Conservation (phyloP, 2,797 vertebrate species). For the Fringilla coelebs region DNA sequence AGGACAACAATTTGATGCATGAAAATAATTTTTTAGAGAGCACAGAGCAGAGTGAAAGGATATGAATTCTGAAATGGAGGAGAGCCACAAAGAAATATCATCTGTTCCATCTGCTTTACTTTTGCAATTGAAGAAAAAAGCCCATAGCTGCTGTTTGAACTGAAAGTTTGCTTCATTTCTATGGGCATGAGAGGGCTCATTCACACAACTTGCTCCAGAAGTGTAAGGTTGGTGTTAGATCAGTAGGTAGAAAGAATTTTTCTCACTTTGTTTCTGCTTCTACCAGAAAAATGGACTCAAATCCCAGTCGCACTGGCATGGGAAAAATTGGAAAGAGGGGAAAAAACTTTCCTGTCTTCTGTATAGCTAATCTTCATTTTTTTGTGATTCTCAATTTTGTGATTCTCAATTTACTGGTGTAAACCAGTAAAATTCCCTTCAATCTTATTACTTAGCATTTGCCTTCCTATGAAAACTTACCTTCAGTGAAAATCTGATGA, state of each 20-base stretch:
- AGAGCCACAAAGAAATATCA: neutral
- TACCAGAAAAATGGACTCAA: neutral
- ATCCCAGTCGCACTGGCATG: neutral
- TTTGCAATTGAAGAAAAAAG: neutral
- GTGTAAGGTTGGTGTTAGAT: neutral
- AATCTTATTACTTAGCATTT: neutral
- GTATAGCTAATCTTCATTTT: neutral
- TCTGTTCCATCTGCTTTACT: neutral
- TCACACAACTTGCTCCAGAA: rapidly evolving
- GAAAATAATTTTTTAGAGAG: neutral
- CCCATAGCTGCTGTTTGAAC: neutral
- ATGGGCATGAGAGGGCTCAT: neutral
- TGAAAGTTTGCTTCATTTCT: neutral
- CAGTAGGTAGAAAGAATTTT: neutral
- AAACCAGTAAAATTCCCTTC: neutral
- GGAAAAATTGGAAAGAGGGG: neutral
- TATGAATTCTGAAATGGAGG: neutral
- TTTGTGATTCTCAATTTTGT: neutral
- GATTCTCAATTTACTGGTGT: neutral
- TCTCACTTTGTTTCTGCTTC: neutral
- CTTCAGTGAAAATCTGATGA: neutral
- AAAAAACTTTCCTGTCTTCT: neutral
- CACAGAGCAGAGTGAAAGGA: neutral
- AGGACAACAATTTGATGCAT: neutral
- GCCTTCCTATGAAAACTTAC: neutral